Evolutionary conservation across 2,113 vertebrate species (phyloP).

Genomic region (Eonycteris spelaea): DNA sequence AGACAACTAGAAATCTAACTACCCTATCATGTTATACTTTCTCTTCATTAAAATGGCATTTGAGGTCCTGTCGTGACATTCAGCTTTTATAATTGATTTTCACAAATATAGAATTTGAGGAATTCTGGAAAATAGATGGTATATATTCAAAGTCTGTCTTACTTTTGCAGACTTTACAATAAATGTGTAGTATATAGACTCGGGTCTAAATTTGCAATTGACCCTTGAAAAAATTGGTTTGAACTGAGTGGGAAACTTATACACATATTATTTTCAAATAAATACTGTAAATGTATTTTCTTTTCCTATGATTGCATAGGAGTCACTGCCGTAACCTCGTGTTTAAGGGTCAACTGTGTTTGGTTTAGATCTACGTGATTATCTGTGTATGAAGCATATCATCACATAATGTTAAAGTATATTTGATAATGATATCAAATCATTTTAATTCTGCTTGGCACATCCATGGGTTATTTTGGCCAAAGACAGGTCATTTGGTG

Average conservation of each 20-base stretch:
- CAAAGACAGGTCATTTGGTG: background rate
- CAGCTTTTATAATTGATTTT: background rate
- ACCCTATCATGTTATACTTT: background rate
- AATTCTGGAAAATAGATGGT: background rate
- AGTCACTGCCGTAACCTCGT: background rate
- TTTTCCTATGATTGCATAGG: background rate
- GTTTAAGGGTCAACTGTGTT: background rate
- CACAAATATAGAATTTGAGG: background rate
- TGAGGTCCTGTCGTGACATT: background rate
- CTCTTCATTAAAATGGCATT: background rate
- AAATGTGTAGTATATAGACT: background rate
- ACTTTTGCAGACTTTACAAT: background rate
- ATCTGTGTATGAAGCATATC: background rate
- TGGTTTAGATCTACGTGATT: background rate
- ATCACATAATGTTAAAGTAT: background rate
- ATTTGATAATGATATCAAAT: background rate
- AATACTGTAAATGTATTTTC: background rate
- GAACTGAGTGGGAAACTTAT: background rate
- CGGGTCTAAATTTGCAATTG: background rate
- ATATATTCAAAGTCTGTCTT: background rate
- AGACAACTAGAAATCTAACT: background rate
- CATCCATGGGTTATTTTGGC: background rate
- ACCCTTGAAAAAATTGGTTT: background rate
- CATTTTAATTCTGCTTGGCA: background rate
- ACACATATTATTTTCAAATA: background rate